Evolutionary conservation across 2,888 invertebrate genomes (phyloP).

Genomic region (Sympetrum striolatum): DNA sequence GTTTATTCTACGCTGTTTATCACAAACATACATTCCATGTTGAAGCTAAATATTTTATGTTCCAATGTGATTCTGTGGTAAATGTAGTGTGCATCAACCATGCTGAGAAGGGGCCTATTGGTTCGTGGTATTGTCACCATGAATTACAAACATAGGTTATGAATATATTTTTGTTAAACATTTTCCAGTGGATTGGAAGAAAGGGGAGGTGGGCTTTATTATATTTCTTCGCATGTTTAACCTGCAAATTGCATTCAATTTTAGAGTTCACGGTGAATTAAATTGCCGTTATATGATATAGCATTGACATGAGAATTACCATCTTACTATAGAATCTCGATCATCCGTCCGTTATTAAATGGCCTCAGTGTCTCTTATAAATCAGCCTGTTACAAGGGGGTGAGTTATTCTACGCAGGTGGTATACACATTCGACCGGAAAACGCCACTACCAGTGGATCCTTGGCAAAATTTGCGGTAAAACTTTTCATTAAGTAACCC

Average conservation of each 20-base stretch:
- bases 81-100: neutral
- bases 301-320: neutral
- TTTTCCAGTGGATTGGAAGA: constrained; percentile 23
- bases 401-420: neutral
- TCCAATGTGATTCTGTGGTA: neutral
- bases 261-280: neutral
- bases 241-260: neutral
- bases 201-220: neutral
- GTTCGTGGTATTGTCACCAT: neutral
- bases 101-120: neutral
- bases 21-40: neutral
- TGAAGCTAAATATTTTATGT: neutral
- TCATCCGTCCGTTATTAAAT: neutral
- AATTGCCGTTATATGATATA: neutral
- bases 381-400: neutral
- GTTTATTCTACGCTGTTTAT: neutral
- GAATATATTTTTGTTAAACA: constrained; percentile 36
- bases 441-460: neutral
- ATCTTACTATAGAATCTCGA: neutral
- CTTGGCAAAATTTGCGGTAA: neutral
- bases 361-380: neutral
- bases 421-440: neutral
- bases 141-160: constrained; percentile 31
- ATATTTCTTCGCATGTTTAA: neutral
- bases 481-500: neutral